phyloP scores from a whole-genome alignment of 1,140 invertebrate genomes.

The Drosophila equinoxialis region DNA sequence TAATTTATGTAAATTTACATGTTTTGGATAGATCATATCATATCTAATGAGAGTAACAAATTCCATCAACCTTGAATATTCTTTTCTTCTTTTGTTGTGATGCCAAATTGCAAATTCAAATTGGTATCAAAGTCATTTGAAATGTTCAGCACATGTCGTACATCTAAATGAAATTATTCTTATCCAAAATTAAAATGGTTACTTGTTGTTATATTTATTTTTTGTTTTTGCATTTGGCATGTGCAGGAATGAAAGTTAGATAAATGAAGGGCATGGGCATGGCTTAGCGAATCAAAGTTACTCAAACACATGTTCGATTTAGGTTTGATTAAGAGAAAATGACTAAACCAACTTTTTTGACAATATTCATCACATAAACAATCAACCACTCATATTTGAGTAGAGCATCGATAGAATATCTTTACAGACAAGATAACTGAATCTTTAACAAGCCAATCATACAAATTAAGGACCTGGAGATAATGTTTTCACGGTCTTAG shows the following conservation, averaged over 20 bases:
- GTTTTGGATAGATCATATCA: neutral
- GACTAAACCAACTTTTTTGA: too few relatives aligned
- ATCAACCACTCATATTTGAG: too few relatives aligned
- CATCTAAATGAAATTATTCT: slow-evolving; percentile 3
- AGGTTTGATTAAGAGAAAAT: too few relatives aligned
- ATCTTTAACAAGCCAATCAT: too few relatives aligned
- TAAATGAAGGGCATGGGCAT: neutral
- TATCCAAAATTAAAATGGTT: neutral
- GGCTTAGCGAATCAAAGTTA: too few relatives aligned
- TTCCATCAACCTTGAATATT: neutral
- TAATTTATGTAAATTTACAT: neutral
- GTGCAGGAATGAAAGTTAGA: slow-evolving; percentile 48
- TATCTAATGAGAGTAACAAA: neutral
- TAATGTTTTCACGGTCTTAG: too few relatives aligned
- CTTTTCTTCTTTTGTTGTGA: neutral
- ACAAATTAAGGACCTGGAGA: too few relatives aligned
- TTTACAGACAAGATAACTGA: too few relatives aligned
- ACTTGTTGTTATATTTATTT: slow-evolving; percentile 15
- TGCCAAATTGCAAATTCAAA: neutral
- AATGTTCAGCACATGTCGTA: neutral
- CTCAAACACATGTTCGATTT: too few relatives aligned
- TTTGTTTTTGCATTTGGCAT: slow-evolving; percentile 38
- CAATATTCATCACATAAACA: too few relatives aligned
- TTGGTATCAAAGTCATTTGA: neutral
- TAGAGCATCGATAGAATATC: too few relatives aligned